phyloP scores from a whole-genome alignment of 2,888 invertebrate genomes.

The Drosophila melanocephala region DNA sequence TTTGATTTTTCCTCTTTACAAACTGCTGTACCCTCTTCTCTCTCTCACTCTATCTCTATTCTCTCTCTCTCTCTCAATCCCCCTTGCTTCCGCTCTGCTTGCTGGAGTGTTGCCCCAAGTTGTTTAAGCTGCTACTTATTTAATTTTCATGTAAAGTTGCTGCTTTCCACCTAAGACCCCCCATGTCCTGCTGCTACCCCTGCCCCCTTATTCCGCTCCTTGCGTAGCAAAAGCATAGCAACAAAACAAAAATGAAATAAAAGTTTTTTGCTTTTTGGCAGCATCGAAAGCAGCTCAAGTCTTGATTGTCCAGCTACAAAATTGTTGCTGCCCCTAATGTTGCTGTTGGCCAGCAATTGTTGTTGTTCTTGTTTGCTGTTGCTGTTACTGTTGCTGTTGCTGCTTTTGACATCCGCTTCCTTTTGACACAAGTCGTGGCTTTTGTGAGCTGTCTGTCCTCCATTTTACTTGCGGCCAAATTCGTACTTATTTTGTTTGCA shows the following conservation, averaged over 20 bases:
- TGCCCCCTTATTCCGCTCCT: neutral
- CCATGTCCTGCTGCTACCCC: neutral
- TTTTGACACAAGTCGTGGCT: constrained; percentile 62
- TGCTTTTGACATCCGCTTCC: constrained; percentile 44
- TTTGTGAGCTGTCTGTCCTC: constrained; percentile 33
- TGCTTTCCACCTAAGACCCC: constrained; percentile 9
- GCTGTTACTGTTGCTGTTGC: constrained; percentile 26
- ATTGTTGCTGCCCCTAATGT: constrained; percentile 19
- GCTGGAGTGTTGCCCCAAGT: constrained; percentile 47
- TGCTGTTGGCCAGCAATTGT: constrained; percentile 25
- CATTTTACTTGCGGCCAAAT: constrained; percentile 15
- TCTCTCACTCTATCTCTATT: neutral
- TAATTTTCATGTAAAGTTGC: constrained; percentile 78
- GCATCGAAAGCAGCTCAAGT: constrained; percentile 21
- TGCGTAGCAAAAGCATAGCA: neutral
- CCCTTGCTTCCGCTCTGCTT: constrained; percentile 35
- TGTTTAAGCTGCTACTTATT: constrained; percentile 81
- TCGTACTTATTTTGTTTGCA: constrained; percentile 39
- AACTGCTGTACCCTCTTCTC: neutral
- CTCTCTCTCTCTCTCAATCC: neutral
- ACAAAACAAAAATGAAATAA: neutral
- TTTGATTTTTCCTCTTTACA: constrained; percentile 39
- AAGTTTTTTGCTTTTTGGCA: constrained; percentile 28
- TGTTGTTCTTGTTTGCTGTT: constrained; percentile 22
- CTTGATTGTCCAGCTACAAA: constrained; percentile 31